Evolutionary conservation across 2,113 vertebrate species (phyloP).

Genomic region (Lagopus muta): DNA sequence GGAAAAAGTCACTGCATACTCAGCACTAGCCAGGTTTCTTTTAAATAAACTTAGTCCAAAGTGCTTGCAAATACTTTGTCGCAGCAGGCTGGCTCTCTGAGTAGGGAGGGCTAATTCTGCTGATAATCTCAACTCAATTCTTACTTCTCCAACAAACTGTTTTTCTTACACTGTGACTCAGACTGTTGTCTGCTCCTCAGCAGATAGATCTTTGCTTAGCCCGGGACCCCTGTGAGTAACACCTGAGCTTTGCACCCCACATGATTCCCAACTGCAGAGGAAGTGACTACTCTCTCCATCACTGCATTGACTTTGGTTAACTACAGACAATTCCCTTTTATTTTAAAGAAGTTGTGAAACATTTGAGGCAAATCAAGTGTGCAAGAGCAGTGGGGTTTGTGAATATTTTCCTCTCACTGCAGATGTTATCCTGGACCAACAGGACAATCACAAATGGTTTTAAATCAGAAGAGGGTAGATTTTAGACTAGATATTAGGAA

Average conservation of each 20-base stretch:
- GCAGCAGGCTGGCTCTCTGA: neutral
- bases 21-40: neutral
- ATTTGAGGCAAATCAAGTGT: neutral
- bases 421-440: neutral
- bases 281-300: neutral
- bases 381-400: accelerated
- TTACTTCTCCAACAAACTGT: neutral
- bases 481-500: too few species aligned
- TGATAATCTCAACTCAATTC: neutral
- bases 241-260: neutral
- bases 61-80: neutral
- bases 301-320: neutral
- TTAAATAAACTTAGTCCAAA: neutral
- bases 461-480: too few species aligned
- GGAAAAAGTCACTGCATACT: neutral
- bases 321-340: neutral
- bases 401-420: neutral
- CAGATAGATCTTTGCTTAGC: neutral
- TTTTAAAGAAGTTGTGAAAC: neutral
- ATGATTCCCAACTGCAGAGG: neutral
- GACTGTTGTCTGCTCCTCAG: neutral
- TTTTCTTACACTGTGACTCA: neutral
- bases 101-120: neutral
- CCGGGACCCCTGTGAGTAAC: neutral
- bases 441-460: too few species aligned